Base-by-base conservation (phyloP, 2,888 invertebrate species). In the Drosophila lacicola region DNA sequence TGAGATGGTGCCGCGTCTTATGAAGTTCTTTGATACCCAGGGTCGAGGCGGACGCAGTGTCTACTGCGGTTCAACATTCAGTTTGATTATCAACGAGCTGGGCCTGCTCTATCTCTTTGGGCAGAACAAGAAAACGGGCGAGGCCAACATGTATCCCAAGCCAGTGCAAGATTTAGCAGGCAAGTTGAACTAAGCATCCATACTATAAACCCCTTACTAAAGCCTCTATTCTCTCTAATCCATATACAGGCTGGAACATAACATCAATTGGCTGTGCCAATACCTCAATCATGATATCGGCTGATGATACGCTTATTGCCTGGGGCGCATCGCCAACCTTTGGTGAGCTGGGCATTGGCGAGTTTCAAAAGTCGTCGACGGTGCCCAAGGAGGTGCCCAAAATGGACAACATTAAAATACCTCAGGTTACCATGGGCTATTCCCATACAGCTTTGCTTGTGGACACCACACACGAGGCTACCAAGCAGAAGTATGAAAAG, bases 131-230 rank as follows among this genome's bases (percentile, higher is more conserved):
- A 95, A 97, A 64, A 96, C 97, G 0, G 98, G 98, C 0, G 98
- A 98, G 91, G 98, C 98, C 3, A 97, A 97, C 85, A 98, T 98
- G 98, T 98, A 98, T 91, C 98, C 98, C 0, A 98, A 98, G 90
- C 97, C 97, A 0, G 96, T 98, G 3, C 97, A 97, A 83, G 98
- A 98, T 92, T 93, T 98, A n/a, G 95, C 96, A 70, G 95, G 94
- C 94, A 85, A 89, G 77, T 69, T 14, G 1, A 37, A 9, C 21
- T 11, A 25, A 2, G 5, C 1, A n/a, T 8, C n/a, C 1, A 36
- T 36, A n/a, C 13, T 13, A 13, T 13, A 13, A n/a, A n/a, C n/a
- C n/a, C 13, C 11, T 36, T 36, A 39, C 25, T 29, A 2, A 4
- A 13, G 4, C 0, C 19, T 10, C 9, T 17, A 17, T 17, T 19